These are phyloP conservation scores for Therioaphis trifolii DNA, from an alignment of 2,888 invertebrate species.

Conservation along the genomic window DNA sequence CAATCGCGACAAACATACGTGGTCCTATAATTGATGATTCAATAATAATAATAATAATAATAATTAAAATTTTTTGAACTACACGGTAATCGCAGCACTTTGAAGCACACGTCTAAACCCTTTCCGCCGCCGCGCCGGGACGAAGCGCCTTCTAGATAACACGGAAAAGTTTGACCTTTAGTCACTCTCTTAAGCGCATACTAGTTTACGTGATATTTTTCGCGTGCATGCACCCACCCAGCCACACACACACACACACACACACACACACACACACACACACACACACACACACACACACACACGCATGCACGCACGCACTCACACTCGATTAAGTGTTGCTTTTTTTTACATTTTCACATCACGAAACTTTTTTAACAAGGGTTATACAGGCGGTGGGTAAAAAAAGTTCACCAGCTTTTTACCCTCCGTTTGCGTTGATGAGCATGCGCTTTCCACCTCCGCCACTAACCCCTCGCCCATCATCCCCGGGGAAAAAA, in stretches of 20 bases:
- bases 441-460: conserved; percentile 65
- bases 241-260: too few relatives aligned
- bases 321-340: conserved; percentile 49
- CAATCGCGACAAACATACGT: too few relatives aligned
- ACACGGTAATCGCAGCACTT: too few relatives aligned
- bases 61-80: too few relatives aligned
- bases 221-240: too few relatives aligned
- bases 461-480: conserved; percentile 58
- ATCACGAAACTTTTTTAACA: conserved; percentile 56
- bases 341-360: conserved; percentile 51
- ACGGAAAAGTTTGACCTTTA: conserved; percentile 46
- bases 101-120: background rate
- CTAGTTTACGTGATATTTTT: conserved; percentile 40
- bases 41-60: too few relatives aligned
- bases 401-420: conserved; percentile 57
- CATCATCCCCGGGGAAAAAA: conserved; percentile 60
- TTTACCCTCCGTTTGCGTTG: conserved; percentile 63
- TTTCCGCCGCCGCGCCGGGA: background rate
- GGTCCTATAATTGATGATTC: too few relatives aligned
- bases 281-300: too few relatives aligned
- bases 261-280: too few relatives aligned
- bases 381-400: conserved; percentile 43
- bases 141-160: background rate
- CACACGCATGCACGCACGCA: background rate
- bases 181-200: conserved; percentile 21